A percentile compares a stretch with the other conserved stretches of the same genome.
Evolutionary conservation across 1,140 invertebrate genomes (phyloP).

Genomic region (Phenacoccus solenopsis): DNA sequence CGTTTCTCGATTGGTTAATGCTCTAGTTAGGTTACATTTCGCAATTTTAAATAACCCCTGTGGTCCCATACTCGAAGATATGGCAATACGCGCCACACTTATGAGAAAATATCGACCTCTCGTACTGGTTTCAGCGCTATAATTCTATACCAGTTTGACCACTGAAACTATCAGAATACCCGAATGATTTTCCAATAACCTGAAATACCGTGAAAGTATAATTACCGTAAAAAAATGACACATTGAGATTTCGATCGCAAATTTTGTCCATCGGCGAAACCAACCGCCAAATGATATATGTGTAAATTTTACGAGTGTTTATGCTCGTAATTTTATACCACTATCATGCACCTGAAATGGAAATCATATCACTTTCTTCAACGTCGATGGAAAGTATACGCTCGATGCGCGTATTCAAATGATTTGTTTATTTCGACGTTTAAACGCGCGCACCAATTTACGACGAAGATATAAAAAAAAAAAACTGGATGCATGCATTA

Average conservation of each 20-base stretch:
- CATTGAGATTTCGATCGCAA: background rate
- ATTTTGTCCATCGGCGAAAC: background rate
- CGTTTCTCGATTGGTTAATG: too few relatives aligned
- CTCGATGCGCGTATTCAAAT: too few relatives aligned
- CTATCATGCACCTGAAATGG: background rate
- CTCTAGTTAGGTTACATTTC: too few relatives aligned
- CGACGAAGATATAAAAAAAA: background rate
- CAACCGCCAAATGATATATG: background rate
- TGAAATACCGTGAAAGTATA: background rate
- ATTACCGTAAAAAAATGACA: background rate
- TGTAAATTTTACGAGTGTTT: background rate
- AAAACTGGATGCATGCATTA: background rate
- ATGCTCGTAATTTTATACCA: background rate
- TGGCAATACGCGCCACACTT: too few relatives aligned
- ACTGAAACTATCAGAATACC: background rate
- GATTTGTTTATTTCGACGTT: background rate
- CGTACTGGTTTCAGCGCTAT: too few relatives aligned
- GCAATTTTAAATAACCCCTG: too few relatives aligned
- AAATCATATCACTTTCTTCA: background rate
- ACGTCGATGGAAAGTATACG: background rate
- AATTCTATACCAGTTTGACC: background rate
- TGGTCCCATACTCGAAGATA: too few relatives aligned
- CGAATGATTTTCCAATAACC: background rate
- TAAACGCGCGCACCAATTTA: background rate
- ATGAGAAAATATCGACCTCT: too few relatives aligned